These are phyloP conservation scores for Megaceryle torquata DNA, from an alignment of 2,113 vertebrate species.

Conservation along the genomic window DNA sequence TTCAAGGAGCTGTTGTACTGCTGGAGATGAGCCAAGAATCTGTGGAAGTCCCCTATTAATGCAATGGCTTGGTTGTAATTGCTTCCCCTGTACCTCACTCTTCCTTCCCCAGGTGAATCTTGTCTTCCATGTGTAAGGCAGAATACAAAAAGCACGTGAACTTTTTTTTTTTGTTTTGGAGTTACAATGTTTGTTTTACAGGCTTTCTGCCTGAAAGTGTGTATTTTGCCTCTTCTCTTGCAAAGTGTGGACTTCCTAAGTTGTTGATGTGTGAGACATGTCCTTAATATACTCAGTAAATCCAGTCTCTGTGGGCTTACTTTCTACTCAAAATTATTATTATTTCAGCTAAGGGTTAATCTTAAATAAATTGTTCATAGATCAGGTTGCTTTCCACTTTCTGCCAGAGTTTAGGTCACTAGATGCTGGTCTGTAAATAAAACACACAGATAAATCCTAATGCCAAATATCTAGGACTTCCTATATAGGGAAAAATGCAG, in stretches of 20 bases:
- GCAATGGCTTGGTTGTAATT: neutral
- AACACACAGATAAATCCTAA: neutral
- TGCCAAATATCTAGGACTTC: neutral
- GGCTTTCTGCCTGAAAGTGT: neutral
- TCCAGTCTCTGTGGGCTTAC: neutral
- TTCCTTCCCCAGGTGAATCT: conserved; percentile 24
- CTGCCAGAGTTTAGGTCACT: neutral
- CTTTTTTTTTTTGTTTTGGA: neutral
- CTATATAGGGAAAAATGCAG: neutral
- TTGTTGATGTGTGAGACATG: neutral
- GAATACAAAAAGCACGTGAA: neutral
- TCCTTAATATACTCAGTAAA: neutral
- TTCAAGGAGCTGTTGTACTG: neutral
- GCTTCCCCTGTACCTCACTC: neutral
- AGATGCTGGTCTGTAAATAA: neutral
- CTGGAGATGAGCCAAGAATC: conserved; percentile 9
- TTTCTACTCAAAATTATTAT: neutral
- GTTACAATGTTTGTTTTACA: neutral
- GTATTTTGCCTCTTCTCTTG: neutral
- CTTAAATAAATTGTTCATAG: neutral
- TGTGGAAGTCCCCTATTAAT: conserved; percentile 26
- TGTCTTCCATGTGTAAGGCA: neutral
- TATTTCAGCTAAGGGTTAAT: conserved; percentile 6
- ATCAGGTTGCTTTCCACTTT: neutral
- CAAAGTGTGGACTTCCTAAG: neutral